Evolutionary conservation across 2,888 invertebrate species (phyloP).

Genomic region (Agriopis aurantiaria): DNA sequence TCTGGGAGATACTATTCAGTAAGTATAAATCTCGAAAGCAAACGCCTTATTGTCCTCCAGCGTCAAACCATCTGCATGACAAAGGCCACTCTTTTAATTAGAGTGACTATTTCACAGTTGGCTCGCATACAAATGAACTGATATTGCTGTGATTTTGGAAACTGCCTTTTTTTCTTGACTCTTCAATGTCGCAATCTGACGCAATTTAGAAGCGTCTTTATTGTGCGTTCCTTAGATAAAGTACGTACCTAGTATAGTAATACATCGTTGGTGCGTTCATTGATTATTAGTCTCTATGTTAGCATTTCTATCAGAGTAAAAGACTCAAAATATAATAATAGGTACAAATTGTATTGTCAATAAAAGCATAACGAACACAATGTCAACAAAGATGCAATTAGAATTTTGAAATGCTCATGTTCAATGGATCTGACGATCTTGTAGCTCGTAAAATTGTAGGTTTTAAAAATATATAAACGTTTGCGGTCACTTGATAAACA

Average conservation of each 20-base stretch:
- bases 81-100: conserved; percentile 80
- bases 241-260: too few relatives aligned
- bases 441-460: too few relatives aligned
- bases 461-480: too few relatives aligned
- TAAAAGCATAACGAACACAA: too few relatives aligned
- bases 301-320: background rate
- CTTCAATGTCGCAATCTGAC: background rate
- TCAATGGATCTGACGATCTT: too few relatives aligned
- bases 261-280: too few relatives aligned
- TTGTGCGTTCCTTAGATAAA: too few relatives aligned
- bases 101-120: conserved; percentile 69
- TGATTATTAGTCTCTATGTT: background rate
- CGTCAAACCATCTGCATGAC: conserved; percentile 72
- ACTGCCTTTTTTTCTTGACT: conserved; percentile 17
- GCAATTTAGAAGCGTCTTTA: background rate
- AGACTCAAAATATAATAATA: background rate
- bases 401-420: too few relatives aligned
- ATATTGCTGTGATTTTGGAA: conserved; percentile 63
- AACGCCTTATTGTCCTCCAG: conserved; percentile 64
- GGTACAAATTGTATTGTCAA: background rate
- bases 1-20: background rate
- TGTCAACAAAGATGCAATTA: too few relatives aligned
- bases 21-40: conserved; percentile 48
- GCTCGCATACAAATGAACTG: conserved; percentile 74
- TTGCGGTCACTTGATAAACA: too few relatives aligned